Base-by-base conservation (phyloP, 2,888 invertebrate genomes). In the Microdon myrmicae region DNA sequence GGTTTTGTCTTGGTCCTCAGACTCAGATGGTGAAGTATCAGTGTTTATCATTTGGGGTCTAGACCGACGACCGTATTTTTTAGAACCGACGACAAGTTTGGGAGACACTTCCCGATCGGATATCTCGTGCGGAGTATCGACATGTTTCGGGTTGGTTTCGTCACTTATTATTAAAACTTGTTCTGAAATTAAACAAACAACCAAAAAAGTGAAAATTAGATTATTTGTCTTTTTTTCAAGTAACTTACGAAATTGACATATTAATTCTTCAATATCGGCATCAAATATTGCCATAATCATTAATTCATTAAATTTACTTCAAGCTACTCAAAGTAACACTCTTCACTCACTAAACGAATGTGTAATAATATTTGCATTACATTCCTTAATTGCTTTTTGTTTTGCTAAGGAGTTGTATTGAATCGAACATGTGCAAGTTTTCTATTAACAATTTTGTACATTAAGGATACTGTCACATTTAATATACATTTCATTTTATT, bases 11-110 rank as follows among this genome's bases (percentile, higher is more conserved):
- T 72, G 69, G 23, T 76, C 74, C 71, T 82, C 78, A 47, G 82
- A 73, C 73, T 80, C 77, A 67, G 80, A 72, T 29, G 75, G 76
- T 44, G 74, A 75, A 43, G 72, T 73, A 44, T 77, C 77, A 19
- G 75, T 71, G 37, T 76, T 77, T 31, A 80, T 77, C 31, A 73
- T 75, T 64, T 83, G 83, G 0, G 89, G 89, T 26, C 88, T 82
- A 2, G 89, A 88, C 34, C 89, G 82, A 1, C 90, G 82, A 1
- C 90, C 90, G 78, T 90, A 90, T 74, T 89, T 89, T 74, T 90
- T 90, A 14, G 87, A 84, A 1, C 90, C 90, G 71, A 87, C 86
- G 0, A 89, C 85, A 68, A 86, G 85, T 73, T 88, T 88, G 3
- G 90, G 90, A 1, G 86, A 88, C 7, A 88, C 86, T 78, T 89